Evolutionary conservation across 2,797 vertebrate genomes (phyloP).

Genomic region (Lophius americanus): DNA sequence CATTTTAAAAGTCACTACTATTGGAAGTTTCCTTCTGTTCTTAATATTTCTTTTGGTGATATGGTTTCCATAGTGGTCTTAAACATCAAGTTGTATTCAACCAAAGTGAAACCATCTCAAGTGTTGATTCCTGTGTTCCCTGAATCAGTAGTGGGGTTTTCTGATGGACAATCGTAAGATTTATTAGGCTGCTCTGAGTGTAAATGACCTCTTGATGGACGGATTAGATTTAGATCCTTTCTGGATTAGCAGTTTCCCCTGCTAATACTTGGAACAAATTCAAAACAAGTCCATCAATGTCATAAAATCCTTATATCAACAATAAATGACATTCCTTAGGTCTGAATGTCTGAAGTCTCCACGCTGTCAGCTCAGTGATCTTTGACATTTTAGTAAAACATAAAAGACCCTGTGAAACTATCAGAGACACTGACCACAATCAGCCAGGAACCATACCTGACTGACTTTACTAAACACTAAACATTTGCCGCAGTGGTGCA

Average conservation of each 20-base stretch:
- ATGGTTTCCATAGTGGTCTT: not conserved
- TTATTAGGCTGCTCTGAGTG: constrained; percentile 14
- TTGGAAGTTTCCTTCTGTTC: not conserved
- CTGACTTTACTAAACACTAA: constrained; percentile 21
- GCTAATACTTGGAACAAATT: not conserved
- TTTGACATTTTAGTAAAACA: not conserved
- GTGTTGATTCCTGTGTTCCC: not conserved
- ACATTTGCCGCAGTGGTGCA: constrained; percentile 46
- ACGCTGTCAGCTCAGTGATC: not conserved
- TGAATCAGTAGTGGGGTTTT: constrained; percentile 36
- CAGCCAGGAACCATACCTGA: constrained; percentile 2
- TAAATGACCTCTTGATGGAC: constrained; percentile 24
- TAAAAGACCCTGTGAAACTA: not conserved
- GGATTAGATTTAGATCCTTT: constrained; percentile 25
- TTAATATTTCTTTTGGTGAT: not conserved
- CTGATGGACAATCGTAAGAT: constrained; percentile 25
- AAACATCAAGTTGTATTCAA: too few relatives aligned
- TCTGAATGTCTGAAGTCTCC: not conserved
- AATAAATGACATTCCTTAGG: not conserved
- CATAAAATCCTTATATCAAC: not conserved
- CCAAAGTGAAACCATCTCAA: not conserved
- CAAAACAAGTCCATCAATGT: constrained; percentile 30
- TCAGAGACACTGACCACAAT: constrained; percentile 1
- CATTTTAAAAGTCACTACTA: not conserved
- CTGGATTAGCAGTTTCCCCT: constrained; percentile 14